Evolutionary conservation across 1,140 invertebrate species (phyloP).

Genomic region (Rhynchophorus ferrugineus): DNA sequence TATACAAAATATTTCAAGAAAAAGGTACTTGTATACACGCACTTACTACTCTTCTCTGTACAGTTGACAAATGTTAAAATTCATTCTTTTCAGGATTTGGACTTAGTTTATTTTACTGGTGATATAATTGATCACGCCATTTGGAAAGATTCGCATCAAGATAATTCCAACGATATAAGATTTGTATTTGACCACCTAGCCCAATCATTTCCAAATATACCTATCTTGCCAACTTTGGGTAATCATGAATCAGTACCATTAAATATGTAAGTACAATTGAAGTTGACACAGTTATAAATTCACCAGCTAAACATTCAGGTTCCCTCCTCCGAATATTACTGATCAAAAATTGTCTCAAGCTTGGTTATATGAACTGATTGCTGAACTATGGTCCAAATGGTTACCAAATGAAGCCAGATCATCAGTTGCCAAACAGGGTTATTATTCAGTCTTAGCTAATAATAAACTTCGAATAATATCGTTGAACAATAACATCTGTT

Average conservation of each 20-base stretch:
- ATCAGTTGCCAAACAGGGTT: conserved; percentile 58
- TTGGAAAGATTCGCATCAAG: conserved; percentile 66
- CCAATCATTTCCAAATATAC: conserved; percentile 53
- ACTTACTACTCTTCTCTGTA: too few species aligned
- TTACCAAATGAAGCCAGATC: conserved; percentile 52
- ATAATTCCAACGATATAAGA: conserved; percentile 55
- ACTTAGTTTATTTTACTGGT: conserved; percentile 77
- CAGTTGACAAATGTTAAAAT: too few species aligned
- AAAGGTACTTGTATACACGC: too few species aligned
- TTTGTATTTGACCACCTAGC: conserved; percentile 52
- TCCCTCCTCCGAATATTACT: conserved; percentile 10
- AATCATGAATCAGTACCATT: conserved; percentile 85
- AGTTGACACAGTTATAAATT: background rate
- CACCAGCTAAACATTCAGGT: conserved; percentile 11
- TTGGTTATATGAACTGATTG: conserved; percentile 61
- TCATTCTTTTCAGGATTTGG: conserved; percentile 49
- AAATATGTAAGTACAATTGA: conserved; percentile 60
- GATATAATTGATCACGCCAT: conserved; percentile 78
- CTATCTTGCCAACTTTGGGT: conserved; percentile 67
- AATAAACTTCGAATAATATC: conserved; percentile 63
- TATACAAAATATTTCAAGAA: too few species aligned
- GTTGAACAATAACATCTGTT: conserved; percentile 68
- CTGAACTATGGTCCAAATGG: conserved; percentile 55
- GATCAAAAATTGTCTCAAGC: conserved; percentile 18
- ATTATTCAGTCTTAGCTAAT: conserved; percentile 56